phyloP scores from a whole-genome alignment of 2,113 vertebrate species.

The Rhegmatorhina hoffmannsi region DNA sequence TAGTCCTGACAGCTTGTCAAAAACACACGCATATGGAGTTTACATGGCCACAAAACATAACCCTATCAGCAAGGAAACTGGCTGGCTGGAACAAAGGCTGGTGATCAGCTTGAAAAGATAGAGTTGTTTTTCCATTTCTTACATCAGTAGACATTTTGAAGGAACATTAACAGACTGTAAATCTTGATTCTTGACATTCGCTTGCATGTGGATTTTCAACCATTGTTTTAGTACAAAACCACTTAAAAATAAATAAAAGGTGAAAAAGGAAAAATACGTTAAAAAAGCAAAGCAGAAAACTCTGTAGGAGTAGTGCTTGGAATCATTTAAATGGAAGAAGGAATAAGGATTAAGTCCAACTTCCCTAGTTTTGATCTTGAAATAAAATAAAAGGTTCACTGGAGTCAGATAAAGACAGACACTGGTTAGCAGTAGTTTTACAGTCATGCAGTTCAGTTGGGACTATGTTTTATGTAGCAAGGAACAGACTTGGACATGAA shows the following conservation, averaged over 20 bases:
- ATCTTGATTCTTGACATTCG: neutral
- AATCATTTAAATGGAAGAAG: neutral
- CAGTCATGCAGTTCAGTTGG: neutral
- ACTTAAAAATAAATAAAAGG: neutral
- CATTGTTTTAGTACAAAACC: neutral
- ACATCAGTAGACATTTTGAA: constrained; percentile 1
- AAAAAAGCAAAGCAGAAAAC: neutral
- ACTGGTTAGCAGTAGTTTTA: neutral
- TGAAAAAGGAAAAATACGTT: neutral
- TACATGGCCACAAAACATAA: constrained; percentile 27
- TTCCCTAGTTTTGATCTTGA: neutral
- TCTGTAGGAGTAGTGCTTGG: neutral
- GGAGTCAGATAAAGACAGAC: neutral
- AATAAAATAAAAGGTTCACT: neutral
- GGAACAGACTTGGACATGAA: neutral
- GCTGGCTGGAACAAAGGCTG: neutral
- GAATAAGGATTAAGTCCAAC: neutral
- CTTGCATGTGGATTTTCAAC: neutral
- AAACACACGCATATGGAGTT: neutral
- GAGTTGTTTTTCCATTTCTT: neutral
- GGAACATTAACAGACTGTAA: neutral
- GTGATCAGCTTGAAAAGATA: neutral
- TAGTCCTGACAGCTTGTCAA: constrained; percentile 45
- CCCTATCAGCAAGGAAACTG: constrained; percentile 7
- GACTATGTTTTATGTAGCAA: neutral